Evolutionary conservation across 2,888 invertebrate genomes (phyloP).

Genomic region (Drosophila kuntzei): DNA sequence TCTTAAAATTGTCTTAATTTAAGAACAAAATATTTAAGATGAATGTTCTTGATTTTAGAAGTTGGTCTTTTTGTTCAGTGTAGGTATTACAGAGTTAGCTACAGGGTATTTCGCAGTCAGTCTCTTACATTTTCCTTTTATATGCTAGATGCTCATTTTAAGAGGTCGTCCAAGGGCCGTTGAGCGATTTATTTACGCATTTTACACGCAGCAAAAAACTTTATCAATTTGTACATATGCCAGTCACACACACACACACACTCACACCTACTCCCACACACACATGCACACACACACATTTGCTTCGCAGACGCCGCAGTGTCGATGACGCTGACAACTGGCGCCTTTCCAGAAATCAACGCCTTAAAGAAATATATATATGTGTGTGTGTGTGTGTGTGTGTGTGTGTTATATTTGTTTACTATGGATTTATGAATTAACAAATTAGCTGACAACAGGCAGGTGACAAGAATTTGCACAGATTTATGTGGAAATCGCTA

Average conservation of each 20-base stretch:
- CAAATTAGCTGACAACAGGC: constrained; percentile 66
- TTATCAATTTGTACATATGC: constrained; percentile 59
- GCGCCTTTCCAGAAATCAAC: constrained; percentile 28
- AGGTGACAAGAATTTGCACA: constrained; percentile 53
- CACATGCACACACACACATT: not conserved
- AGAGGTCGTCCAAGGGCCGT: constrained; percentile 33
- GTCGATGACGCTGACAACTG: constrained; percentile 28
- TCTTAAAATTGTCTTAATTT: too few species aligned
- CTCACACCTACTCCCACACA: not conserved
- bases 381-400: not conserved
- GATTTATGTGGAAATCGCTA: not conserved
- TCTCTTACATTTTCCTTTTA: not conserved
- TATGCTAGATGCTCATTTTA: constrained; percentile 14
- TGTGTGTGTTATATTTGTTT: constrained; percentile 3
- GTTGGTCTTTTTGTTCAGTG: too few species aligned
- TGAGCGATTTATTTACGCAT: constrained; percentile 63
- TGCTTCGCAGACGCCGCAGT: constrained; percentile 31
- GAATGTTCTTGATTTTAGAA: too few species aligned
- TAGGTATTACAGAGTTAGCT: not conserved
- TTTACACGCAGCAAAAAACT: constrained; percentile 61
- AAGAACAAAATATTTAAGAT: too few species aligned
- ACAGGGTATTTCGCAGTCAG: constrained; percentile 3
- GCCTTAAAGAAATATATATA: constrained; percentile 3
- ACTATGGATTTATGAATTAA: constrained; percentile 47
- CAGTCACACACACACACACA: constrained; percentile 35